Evolutionary conservation across 2,797 vertebrate species (phyloP).

Genomic region (Mus minutoides): DNA sequence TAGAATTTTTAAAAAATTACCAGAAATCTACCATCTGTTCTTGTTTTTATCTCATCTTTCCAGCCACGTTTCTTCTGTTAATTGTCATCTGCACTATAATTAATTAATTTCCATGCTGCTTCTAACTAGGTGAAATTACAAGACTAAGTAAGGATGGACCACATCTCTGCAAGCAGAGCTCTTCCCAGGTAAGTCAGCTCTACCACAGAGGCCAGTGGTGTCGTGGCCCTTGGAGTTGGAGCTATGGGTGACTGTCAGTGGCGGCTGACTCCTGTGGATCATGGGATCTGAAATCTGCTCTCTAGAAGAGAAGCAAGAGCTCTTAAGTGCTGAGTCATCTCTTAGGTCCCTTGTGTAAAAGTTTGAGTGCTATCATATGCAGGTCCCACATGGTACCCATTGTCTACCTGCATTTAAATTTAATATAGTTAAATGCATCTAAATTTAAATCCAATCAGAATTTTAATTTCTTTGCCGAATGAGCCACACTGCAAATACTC

Average conservation of each 20-base stretch:
- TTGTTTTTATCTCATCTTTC: constrained; percentile 68
- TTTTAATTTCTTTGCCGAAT: neutral
- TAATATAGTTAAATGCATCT: neutral
- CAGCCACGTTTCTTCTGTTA: constrained; percentile 65
- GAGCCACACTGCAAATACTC: neutral
- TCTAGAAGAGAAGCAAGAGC: neutral
- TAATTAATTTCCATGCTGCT: constrained; percentile 24
- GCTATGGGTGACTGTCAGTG: neutral
- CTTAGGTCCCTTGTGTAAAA: neutral
- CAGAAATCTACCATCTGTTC: constrained; percentile 79
- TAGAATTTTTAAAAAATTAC: constrained; percentile 62
- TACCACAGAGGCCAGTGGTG: neutral
- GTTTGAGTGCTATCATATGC: neutral
- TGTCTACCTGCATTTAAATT: neutral
- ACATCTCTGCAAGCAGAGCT: neutral
- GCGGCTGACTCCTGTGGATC: neutral
- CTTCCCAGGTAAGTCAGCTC: neutral
- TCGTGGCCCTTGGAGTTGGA: neutral
- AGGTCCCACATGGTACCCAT: neutral
- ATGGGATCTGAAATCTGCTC: neutral
- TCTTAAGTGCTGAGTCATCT: neutral
- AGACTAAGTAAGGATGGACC: constrained; percentile 45
- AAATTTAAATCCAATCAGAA: constrained; percentile 40
- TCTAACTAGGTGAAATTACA: constrained; percentile 63
- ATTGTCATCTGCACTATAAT: constrained; percentile 50